Evolutionary conservation across 1,140 invertebrate species (phyloP).

Genomic region (Camponotus floridanus): DNA sequence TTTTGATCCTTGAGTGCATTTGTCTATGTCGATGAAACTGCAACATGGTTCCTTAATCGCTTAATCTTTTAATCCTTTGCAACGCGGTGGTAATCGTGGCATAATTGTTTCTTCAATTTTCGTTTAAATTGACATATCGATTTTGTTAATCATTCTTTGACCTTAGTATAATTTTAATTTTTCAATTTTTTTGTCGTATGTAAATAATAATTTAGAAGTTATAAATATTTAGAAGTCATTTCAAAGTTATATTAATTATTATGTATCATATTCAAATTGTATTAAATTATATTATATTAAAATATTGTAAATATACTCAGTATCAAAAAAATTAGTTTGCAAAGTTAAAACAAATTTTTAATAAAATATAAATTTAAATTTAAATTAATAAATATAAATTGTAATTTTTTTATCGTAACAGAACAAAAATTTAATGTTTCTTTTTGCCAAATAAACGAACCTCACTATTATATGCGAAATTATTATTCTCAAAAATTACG

Average conservation of each 20-base stretch:
- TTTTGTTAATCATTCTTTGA: not conserved
- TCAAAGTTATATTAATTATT: no score
- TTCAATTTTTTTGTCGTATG: not conserved
- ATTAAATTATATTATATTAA: not conserved
- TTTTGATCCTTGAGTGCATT: conserved; percentile 17
- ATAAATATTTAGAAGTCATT: not conserved
- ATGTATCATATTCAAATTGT: no score
- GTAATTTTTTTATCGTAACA: not conserved
- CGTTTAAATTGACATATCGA: not conserved
- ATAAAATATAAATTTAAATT: not conserved
- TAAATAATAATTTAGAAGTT: conserved; percentile 6
- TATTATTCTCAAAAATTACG: not conserved
- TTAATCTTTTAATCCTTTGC: conserved; percentile 5
- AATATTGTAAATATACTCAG: not conserved
- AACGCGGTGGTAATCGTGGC: not conserved
- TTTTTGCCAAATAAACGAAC: not conserved
- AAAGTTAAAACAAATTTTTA: not conserved
- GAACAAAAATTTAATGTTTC: not conserved
- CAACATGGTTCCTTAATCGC: conserved; percentile 12
- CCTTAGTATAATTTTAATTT: not conserved
- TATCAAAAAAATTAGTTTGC: not conserved
- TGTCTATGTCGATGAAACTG: conserved; percentile 13
- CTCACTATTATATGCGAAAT: not conserved
- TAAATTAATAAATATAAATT: no score
- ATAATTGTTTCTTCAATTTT: not conserved